Base-by-base conservation (phyloP, 2,888 invertebrate species). In the Parnassius smintheus region DNA sequence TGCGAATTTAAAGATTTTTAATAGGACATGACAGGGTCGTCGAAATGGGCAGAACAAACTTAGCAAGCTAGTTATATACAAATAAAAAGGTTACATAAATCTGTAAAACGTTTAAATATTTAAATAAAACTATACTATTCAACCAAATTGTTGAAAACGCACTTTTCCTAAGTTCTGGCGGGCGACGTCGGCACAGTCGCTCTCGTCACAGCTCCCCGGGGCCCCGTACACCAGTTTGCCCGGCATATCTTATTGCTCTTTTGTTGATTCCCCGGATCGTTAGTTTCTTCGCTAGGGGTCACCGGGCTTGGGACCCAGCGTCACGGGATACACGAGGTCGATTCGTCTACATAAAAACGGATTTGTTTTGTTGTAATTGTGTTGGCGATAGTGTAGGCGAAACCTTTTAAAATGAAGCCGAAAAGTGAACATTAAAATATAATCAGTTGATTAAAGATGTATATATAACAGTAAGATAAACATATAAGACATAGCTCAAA, bases 171-270 rank as follows among this genome's bases (percentile, higher is more conserved):
- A 81, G 78, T 79, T 83, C 77, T 74, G 73, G 69, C 72, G 75
- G 13, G 49, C 73, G 74, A 72, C 74, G 73, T 70, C 75, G 79
- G 74, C 77, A 62, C 76, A 75, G 77, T 77, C 76, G 51, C 51
- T 56, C 52, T 73, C 72, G 73, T 69, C 68, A 83, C 72, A 70
- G 75, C 75, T 72, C 92, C 85, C 89, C 49, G 62, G 91, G 88
- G 91, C 79, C 75, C 67, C 75, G 84, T 90, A 83, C 85, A 85
- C 89, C 88, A 91, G 90, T 91, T 91, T 91, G 89, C 89, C 89
- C 83, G 88, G 91, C 91, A 92, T 92, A 92, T 92, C 91, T 91
- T 92, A 92, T 91, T 85, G 91, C 90, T 82, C 91, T 85, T 92
- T 89, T 91, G 92, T 91, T 91, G 87, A 86, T 91, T 85, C 91